Evolutionary conservation across 2,113 vertebrate genomes (phyloP).

Genomic region (Seriola aureovittata): DNA sequence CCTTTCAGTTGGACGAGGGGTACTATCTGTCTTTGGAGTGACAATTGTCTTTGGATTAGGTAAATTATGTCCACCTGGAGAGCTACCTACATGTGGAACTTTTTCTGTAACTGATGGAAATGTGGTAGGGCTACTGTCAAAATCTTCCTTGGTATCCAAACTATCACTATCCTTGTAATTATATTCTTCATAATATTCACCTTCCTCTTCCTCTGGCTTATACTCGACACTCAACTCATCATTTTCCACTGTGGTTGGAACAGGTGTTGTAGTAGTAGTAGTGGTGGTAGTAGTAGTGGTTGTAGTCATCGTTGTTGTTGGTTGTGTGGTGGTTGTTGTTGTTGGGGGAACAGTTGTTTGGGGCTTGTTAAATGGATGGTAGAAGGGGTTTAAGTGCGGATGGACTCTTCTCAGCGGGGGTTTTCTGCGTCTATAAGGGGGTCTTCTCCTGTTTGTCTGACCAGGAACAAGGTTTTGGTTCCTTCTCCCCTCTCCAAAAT

Average conservation of each 20-base stretch:
- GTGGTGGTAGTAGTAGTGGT: slow-evolving; percentile 39
- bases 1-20: slow-evolving; percentile 8
- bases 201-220: slow-evolving; percentile 51
- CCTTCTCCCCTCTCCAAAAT: slow-evolving; percentile 48
- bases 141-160: slow-evolving; percentile 43
- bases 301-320: slow-evolving; percentile 2
- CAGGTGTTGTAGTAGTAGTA: slow-evolving; percentile 33
- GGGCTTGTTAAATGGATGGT: slow-evolving; percentile 47
- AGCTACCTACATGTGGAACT: background rate
- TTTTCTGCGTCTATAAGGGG: slow-evolving; percentile 76
- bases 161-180: slow-evolving; percentile 41
- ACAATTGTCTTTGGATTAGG: slow-evolving; percentile 32
- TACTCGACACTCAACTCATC: slow-evolving; percentile 52
- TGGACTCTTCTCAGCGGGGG: slow-evolving; percentile 69
- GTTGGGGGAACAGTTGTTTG: slow-evolving; percentile 45
- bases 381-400: slow-evolving; percentile 53
- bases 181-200: slow-evolving; percentile 59
- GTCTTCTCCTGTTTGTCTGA: slow-evolving; percentile 72
- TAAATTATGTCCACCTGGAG: slow-evolving; percentile 9
- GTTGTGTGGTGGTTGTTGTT: slow-evolving; percentile 39
- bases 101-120: slow-evolving; percentile 34
- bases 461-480: slow-evolving; percentile 50
- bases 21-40: slow-evolving; percentile 19
- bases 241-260: slow-evolving; percentile 45
- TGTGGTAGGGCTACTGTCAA: slow-evolving; percentile 21